Base-by-base conservation (phyloP, 2,113 vertebrate genomes). In the Misgurnus anguillicaudatus region DNA sequence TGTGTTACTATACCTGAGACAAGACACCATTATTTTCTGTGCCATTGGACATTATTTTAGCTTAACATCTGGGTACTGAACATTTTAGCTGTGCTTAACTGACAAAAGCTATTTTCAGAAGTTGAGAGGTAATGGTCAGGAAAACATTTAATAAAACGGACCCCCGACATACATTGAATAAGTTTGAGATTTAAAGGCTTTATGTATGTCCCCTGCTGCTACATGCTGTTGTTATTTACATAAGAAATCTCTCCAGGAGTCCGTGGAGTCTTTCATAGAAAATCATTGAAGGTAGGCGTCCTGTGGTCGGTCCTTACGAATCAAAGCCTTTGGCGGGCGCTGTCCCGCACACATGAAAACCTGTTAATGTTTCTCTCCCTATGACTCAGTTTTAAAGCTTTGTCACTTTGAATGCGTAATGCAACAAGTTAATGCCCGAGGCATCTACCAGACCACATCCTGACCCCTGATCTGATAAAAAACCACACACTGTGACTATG, bases 191-290 rank as follows among this genome's bases (percentile, higher is more conserved):
- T 58, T 60, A 21, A 57, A 41, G 36, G 19, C 1, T 57, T 58
- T 62, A 61, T 72, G 61, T 71, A 39, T 73, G 74, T 75, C 45
- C 61, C 73, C 79, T 78, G 78, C 82, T 80, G 78, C 16, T 80
- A 24, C 73, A 71, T 77, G 41, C 74, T 67, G 51, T 55, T 51
- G 36, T 66, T 68, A 75, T 84, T 81, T 78, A 84, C 79, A 81
- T 81, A 67, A 69, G 76, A 64, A 77, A 41, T 17, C 55, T 77
- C 69, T 58, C 19, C 24, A 65, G 69, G 64, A 78, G 41, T 14
- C 17, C 0, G 24, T 31, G 24, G 36, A 57, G 14, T 13, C 39
- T 47, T 55, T 82, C 41, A 57, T 4, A 53, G 67, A 55, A 21
- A 68, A 62, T 67, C 55, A 63, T 67, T 62, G 48, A 31, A 79